Conservation (phyloP, 2,113 vertebrate species). For the Phalacrocorax carbo region DNA sequence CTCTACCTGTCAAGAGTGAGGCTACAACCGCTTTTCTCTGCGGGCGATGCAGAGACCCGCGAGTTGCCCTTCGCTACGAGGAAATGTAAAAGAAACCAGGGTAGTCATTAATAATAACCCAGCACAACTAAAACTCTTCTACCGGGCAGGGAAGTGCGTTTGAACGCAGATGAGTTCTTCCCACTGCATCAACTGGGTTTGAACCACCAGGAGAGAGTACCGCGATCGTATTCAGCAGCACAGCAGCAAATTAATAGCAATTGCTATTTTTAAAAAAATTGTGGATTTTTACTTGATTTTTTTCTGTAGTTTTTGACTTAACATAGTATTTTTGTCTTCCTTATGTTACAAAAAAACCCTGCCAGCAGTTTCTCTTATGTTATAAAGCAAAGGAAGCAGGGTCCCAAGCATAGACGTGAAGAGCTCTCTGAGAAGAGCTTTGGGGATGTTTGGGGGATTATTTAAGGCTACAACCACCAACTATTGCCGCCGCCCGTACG, state of each 20-base stretch:
- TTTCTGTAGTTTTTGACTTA: neutral
- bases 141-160: neutral
- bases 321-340: neutral
- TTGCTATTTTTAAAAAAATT: neutral
- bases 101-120: neutral
- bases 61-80: neutral
- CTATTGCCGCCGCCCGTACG: accelerated
- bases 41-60: neutral
- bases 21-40: constrained; percentile 17
- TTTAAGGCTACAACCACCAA: neutral
- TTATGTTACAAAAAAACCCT: neutral
- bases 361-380: neutral
- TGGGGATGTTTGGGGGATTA: neutral
- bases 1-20: neutral
- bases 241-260: neutral
- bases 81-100: neutral
- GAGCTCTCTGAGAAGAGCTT: neutral
- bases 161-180: neutral
- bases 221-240: neutral
- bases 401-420: accelerated
- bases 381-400: neutral
- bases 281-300: neutral
- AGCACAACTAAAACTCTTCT: neutral
- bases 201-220: neutral
- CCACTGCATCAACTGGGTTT: neutral